Conservation (phyloP, 2,888 invertebrate genomes). For the Agriopis leucophaearia region DNA sequence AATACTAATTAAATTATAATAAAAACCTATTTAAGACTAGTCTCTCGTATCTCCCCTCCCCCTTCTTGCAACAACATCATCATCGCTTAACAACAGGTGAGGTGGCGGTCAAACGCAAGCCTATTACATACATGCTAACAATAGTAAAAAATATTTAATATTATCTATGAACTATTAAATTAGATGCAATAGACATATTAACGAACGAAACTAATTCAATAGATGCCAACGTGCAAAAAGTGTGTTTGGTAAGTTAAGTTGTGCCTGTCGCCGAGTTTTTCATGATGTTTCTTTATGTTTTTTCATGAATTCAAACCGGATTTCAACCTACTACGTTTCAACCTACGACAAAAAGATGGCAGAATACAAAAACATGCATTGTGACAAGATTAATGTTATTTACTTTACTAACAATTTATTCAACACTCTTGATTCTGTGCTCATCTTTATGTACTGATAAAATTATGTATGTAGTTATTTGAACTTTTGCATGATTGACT, state of each 20-base stretch:
- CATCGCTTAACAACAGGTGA: too few species aligned
- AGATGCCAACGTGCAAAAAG: background rate
- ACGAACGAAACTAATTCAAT: background rate
- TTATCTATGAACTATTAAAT: background rate
- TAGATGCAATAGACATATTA: background rate
- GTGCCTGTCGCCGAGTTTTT: slow-evolving; percentile 9
- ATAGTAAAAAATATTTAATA: background rate
- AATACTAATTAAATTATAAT: background rate
- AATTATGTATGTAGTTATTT: background rate
- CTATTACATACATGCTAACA: too few species aligned
- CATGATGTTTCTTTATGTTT: slow-evolving; percentile 3
- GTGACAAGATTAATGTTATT: slow-evolving; percentile 31
- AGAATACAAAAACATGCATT: slow-evolving; percentile 14
- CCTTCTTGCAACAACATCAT: too few species aligned
- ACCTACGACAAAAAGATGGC: slow-evolving; percentile 13
- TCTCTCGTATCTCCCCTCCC: too few species aligned
- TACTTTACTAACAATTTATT: slow-evolving; percentile 21
- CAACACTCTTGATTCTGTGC: background rate
- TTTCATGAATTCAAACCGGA: slow-evolving; percentile 22
- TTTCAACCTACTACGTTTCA: slow-evolving; percentile 4
- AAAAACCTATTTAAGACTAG: background rate
- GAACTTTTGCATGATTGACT: background rate
- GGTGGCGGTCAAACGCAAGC: too few species aligned
- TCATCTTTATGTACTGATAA: slow-evolving; percentile 9
- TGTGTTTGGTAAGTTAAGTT: background rate